phyloP scores from a whole-genome alignment of 2,888 invertebrate species.

The Zelleria hepariella region DNA sequence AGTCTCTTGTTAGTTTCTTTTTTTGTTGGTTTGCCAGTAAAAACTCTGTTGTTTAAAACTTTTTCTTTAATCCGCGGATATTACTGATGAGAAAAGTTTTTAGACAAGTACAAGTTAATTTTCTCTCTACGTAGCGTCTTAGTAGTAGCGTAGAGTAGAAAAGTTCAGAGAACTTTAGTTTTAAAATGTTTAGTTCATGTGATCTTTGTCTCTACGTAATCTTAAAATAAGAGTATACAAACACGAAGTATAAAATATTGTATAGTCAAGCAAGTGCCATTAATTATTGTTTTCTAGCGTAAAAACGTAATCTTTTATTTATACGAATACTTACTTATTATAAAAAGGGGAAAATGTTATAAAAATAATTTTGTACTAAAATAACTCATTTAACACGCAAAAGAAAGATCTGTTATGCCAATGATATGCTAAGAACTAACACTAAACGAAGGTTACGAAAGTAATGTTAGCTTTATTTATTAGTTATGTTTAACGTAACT shows the following conservation, averaged over 20 bases:
- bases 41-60: neutral
- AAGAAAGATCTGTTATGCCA: conserved; percentile 45
- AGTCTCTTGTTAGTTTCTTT: neutral
- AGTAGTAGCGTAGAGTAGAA: neutral
- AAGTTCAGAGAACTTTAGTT: neutral
- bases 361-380: neutral
- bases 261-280: conserved; percentile 46
- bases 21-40: neutral
- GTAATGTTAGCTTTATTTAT: conserved; percentile 41
- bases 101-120: neutral
- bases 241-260: neutral
- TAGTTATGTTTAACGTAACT: conserved; percentile 16
- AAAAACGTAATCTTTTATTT: neutral
- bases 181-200: neutral
- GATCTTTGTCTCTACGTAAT: neutral
- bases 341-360: neutral
- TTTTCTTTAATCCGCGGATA: neutral
- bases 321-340: neutral
- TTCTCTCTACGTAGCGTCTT: neutral
- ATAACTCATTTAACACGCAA: neutral
- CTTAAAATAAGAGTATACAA: neutral
- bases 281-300: conserved; percentile 13
- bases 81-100: neutral
- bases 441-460: conserved; percentile 11
- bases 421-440: conserved; percentile 47